Percentiles rank a stretch among this genome's conserved stretches.
Conservation (phyloP, 2,797 vertebrate genomes). For the Gymnodraco acuticeps region DNA sequence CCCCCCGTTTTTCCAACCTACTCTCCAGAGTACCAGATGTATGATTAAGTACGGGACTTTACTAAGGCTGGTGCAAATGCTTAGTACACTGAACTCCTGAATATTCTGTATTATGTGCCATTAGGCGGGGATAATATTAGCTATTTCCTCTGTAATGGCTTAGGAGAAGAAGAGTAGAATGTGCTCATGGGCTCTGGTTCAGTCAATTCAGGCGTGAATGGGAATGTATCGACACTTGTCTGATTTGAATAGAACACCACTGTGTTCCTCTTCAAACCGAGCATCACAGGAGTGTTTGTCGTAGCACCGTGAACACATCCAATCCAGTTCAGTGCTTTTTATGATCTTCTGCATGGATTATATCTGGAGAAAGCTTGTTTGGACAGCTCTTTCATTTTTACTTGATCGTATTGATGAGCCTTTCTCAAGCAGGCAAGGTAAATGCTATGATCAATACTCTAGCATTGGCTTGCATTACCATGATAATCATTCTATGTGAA, state of each 20-base stretch:
- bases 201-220: constrained; percentile 63
- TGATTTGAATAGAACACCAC: constrained; percentile 59
- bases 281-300: constrained; percentile 21
- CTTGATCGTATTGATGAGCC: constrained; percentile 78
- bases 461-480: constrained; percentile 76
- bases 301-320: constrained; percentile 23
- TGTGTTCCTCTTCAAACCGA: constrained; percentile 51
- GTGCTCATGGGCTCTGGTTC: constrained; percentile 76
- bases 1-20: constrained; percentile 69
- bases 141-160: constrained; percentile 78
- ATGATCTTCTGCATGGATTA: constrained; percentile 64
- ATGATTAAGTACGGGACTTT: constrained; percentile 85
- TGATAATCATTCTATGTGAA: constrained; percentile 72
- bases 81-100: constrained; percentile 78
- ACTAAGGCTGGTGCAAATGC: constrained; percentile 81
- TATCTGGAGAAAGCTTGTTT: constrained; percentile 71
- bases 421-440: constrained; percentile 78
- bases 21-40: constrained; percentile 78
- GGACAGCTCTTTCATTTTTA: constrained; percentile 79
- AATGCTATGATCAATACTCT: constrained; percentile 79
- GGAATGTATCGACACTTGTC: constrained; percentile 59
- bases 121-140: constrained; percentile 82
- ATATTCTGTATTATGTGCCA: constrained; percentile 85
- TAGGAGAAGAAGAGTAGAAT: constrained; percentile 81
- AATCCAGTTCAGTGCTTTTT: constrained; percentile 38